Evolutionary conservation across 2,888 invertebrate genomes (phyloP), one percentile per base, ranked within the genome.

Genomic region (Drosophila imparisetae): DNA sequence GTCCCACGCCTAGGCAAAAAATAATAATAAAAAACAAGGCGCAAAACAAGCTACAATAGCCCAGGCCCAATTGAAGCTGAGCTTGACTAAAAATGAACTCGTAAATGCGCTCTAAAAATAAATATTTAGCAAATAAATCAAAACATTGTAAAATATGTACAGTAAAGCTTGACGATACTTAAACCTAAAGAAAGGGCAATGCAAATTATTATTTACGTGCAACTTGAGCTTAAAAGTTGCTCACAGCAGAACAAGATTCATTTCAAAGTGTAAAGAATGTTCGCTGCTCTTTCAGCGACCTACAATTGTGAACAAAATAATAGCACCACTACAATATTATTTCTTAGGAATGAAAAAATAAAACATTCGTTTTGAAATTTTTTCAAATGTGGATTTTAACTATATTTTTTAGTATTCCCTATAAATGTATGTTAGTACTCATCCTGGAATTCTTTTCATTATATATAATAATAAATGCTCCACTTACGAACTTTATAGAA

Each of bases 91-190:
- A 38, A 29, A 32, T 34, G 29, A 27, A 32, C 40, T 57, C 45
- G 48, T 53, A 66, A 78, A 72, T 74, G 75, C 66, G 58, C 57
- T 49, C 61, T 32, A 52, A 49, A 65, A 65, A 42, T 65, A 15
- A 38, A 32, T 40, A 40, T 55, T 64, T 29, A 10, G 18, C 40
- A 53, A 65, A 65, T 42, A 29, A 6, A 15, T 36, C 29, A 36
- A 38, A 18, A 42, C 27, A 66, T 32, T 1, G 45, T 24, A 45
- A 45, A 7, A 29, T n/a, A n/a, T 48, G 21, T 29, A 27, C 24
- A 8, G 15, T 8, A 24, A 8, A 4, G 15, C 4, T 45, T 29
- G 29, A 7, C 29, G 29, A 6, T 29, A 6, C 29, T 29, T 15
- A 4, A 24, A 45, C 8, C 3, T 24, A 45, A 8, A 27, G 24